Base-by-base conservation (phyloP, 2,797 vertebrate genomes). In the Echeneis naucrates region DNA sequence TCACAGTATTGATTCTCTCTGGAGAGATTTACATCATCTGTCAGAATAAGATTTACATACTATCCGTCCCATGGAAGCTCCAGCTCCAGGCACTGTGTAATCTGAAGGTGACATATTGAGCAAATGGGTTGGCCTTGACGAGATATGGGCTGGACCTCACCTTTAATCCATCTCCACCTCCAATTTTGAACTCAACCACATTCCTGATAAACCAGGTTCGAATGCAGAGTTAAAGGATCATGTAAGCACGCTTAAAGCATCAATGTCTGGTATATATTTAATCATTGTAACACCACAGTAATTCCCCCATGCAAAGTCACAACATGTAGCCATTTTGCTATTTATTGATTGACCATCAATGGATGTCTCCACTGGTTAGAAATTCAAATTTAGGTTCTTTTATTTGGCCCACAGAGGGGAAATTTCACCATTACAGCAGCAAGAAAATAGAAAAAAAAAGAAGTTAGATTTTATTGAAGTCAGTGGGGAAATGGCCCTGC, bases 91-190 rank as follows among this genome's bases (percentile, higher is more conserved):
- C 40, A 72, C 44, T 40, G 61, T 66, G 40, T 88, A 85, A 88
- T 82, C 82, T 81, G 64, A 61, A 70, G 61, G 71, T 67, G 67
- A 77, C 79, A 78, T 80, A 63, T 44, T 70, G 73, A 81, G 76
- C 60, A 45, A 33, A 53, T 38, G 68, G 38, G 48, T 64, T 69
- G 44, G 70, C 68, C 78, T 58, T 68, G 71, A 78, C 50, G 37
- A 72, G 64, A 78, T 82, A 71, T 82, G 60, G 32, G 68, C 5
- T 50, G 45, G 19, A 71, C 60, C 52, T 61, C 44, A 54, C 21
- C 35, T 4, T 32, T 81, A 88, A 90, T 89, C 86, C 58, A n/a
- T n/a, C n/a, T n/a, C 74, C 56, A 67, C 75, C 75, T 76, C 70
- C 53, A 66, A 77, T 83, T 80, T 73, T 71, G n/a, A 82, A 82